Evolutionary conservation across 2,888 invertebrate species (phyloP), one percentile per base, ranked within the genome.

Genomic region (Melikaiella ostensackeni): DNA sequence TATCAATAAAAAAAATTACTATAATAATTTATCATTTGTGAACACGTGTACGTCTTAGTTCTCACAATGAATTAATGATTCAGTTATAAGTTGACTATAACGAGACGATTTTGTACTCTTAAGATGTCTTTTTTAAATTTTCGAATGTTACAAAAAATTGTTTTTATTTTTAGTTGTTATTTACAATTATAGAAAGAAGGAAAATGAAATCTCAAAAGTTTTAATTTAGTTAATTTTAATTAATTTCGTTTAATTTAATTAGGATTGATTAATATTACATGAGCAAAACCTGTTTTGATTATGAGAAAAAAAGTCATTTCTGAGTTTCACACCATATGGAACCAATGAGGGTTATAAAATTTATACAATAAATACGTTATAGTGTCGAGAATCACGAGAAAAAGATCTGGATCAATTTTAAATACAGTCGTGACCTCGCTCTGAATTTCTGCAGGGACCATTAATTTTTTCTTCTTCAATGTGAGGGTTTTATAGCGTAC

Each of bases 1-100:
- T 59, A 61, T 21, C 33, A 70, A 62, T 38, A 59, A 35, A 62
- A 75, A 62, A 78, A 57, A 30, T 62, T 59, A 66, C 61, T 55
- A 61, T 61, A 46, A 75, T 42, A 35, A 59, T 38, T 70, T 59
- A 46, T 42, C 38, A 64, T 62, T 64, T 75, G 33, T 59, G 70
- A 70, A 42, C 50, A 57, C 21, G 30, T n/a, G n/a, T 55, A 42
- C 59, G 57, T 30, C 33, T n/a, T 55, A 55, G 4, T 73, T 61
- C 57, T 70, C 75, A 11, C n/a, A n/a, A n/a, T n/a, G n/a, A 59
- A 61, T 50, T 50, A 27, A 35, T 55, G 73, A 46, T 50, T 62
- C 42, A 73, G 55, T 50, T 13, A n/a, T 64, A 75, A 30, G 42
- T 16, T 16, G 9, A 16, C 4, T 5, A 13, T 38, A 8, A 30